Evolutionary conservation across 2,113 vertebrate genomes (phyloP).

Genomic region (Megaceryle maxima): DNA sequence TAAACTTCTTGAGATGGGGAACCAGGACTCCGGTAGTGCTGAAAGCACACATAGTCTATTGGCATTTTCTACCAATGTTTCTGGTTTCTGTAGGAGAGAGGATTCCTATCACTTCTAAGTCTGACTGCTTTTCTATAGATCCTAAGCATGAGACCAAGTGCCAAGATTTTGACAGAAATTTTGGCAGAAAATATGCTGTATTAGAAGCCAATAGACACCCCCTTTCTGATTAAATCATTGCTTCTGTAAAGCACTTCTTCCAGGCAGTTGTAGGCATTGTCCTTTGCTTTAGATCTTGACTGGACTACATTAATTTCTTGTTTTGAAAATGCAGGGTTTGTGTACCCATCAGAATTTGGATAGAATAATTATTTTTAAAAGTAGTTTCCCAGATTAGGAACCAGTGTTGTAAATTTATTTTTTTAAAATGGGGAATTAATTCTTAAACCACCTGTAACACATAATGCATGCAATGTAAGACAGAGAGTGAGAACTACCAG

Average conservation of each 20-base stretch:
- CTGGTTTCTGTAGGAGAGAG: background rate
- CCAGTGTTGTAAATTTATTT: background rate
- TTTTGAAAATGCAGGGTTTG: background rate
- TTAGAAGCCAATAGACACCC: background rate
- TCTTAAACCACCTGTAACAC: background rate
- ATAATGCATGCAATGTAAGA: background rate
- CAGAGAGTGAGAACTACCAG: background rate
- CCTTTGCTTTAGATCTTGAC: background rate
- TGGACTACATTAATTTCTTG: background rate
- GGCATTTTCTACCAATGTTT: background rate
- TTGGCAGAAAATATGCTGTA: background rate
- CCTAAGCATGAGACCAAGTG: background rate
- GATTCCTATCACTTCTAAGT: background rate
- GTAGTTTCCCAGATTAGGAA: background rate
- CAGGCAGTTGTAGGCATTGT: background rate
- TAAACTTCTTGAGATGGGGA: background rate
- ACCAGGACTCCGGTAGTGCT: background rate
- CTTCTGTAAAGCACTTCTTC: background rate
- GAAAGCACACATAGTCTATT: fast-evolving
- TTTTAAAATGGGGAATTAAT: background rate
- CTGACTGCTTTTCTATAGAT: background rate
- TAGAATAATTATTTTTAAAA: background rate
- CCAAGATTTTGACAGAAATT: background rate
- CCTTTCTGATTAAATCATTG: background rate
- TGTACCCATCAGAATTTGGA: background rate